Evolutionary conservation across 2,113 vertebrate genomes (phyloP).

Genomic region (Calyptomena viridis): DNA sequence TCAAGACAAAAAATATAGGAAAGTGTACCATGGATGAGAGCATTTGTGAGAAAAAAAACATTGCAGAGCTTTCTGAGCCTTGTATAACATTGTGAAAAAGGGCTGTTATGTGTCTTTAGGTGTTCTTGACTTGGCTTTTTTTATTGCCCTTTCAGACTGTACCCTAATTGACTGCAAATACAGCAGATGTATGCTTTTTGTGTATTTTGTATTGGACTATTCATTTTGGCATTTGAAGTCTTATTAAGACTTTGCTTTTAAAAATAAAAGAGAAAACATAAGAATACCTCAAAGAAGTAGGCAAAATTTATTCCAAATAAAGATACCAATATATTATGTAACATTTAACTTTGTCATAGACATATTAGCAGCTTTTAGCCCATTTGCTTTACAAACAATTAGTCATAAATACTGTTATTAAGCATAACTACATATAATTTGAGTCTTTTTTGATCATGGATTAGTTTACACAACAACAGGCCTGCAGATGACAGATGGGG

Average conservation of each 20-base stretch:
- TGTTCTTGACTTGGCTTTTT: not conserved
- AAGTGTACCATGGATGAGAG: not conserved
- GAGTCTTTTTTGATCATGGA: not conserved
- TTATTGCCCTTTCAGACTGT: not conserved
- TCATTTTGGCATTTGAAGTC: not conserved
- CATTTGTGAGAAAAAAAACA: not conserved
- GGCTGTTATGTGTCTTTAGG: not conserved
- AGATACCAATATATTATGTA: not conserved
- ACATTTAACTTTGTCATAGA: not conserved
- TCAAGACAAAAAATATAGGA: not conserved
- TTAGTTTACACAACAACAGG: not conserved
- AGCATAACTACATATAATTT: not conserved
- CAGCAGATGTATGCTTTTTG: not conserved
- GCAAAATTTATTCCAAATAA: not conserved
- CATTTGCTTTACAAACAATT: not conserved
- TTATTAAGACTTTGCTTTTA: not conserved
- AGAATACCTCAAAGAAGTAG: not conserved
- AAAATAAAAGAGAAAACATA: not conserved
- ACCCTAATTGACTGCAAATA: not conserved
- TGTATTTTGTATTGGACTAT: not conserved
- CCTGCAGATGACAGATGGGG: not conserved
- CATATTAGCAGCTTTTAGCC: not conserved
- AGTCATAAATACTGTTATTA: not conserved
- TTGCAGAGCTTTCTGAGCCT: not conserved
- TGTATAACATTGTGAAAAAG: not conserved